These are phyloP conservation scores for Cydia pomonella DNA, from an alignment of 1,140 invertebrate genomes.

Conservation along the genomic window DNA sequence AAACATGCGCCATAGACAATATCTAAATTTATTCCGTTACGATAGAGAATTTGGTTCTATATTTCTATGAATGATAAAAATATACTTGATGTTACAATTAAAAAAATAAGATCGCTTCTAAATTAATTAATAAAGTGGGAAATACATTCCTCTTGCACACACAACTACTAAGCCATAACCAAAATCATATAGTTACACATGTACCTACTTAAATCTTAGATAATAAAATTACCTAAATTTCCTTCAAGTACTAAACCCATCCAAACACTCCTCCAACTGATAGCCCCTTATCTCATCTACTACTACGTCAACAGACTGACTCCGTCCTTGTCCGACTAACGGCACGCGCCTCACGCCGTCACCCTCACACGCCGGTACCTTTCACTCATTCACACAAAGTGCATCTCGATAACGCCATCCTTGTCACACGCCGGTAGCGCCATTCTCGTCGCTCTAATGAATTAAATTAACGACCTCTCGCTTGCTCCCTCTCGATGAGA, in stretches of 20 bases:
- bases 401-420: conserved; percentile 36
- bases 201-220: no score
- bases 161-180: no score
- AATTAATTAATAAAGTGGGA: no score
- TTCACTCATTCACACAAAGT: conserved; percentile 47
- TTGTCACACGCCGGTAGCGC: conserved; percentile 39
- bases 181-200: no score
- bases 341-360: conserved; percentile 39
- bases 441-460: conserved; percentile 69
- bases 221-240: neutral
- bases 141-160: no score
- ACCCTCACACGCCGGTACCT: conserved; percentile 54
- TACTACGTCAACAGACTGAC: conserved; percentile 75
- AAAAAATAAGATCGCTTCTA: no score
- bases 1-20: no score
- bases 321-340: conserved; percentile 52
- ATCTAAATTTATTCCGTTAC: no score
- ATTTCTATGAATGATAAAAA: no score
- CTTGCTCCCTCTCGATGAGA: conserved; percentile 68
- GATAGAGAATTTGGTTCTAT: no score
- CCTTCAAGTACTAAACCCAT: conserved; percentile 54
- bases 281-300: conserved; percentile 79
- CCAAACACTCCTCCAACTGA: conserved; percentile 64
- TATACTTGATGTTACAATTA: no score
- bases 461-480: conserved; percentile 75